Percentiles rank a stretch among this genome's conserved stretches.
Conservation (phyloP, 2,888 invertebrate genomes). For the Empis stercorea region DNA sequence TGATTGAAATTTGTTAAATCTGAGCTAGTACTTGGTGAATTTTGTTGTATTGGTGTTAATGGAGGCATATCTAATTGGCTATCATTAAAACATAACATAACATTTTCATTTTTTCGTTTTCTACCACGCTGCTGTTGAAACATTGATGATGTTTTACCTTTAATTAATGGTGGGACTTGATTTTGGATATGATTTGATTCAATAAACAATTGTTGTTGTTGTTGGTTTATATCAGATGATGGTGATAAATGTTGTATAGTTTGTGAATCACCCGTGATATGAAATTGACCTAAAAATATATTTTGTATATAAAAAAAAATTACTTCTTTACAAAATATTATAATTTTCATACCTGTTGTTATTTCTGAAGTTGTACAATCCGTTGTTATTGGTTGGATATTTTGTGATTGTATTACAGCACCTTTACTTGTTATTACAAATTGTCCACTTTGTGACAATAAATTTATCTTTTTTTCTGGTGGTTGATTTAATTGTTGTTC, state of each 20-base stretch:
- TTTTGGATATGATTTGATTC: neutral
- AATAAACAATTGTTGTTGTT: neutral
- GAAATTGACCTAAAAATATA: too few relatives aligned
- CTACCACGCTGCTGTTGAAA: neutral
- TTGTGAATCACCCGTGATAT: neutral
- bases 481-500: slow-evolving; percentile 12
- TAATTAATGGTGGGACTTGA: too few relatives aligned
- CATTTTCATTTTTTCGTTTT: neutral
- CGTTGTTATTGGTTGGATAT: neutral
- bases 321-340: too few relatives aligned
- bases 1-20: too few relatives aligned
- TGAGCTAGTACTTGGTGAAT: too few relatives aligned
- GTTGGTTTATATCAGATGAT: neutral
- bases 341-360: too few relatives aligned
- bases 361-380: too few relatives aligned
- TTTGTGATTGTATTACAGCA: slow-evolving; percentile 19
- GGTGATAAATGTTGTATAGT: slow-evolving; percentile 18
- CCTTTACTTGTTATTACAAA: slow-evolving; percentile 20
- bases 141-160: too few relatives aligned
- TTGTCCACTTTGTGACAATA: slow-evolving; percentile 12
- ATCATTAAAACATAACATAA: neutral
- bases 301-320: too few relatives aligned
- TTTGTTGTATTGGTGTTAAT: too few relatives aligned
- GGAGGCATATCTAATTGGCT: neutral
- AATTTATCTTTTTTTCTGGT: neutral